These are phyloP conservation scores for Euclidia mi DNA, from an alignment of 2,888 invertebrate genomes.

Conservation along the genomic window DNA sequence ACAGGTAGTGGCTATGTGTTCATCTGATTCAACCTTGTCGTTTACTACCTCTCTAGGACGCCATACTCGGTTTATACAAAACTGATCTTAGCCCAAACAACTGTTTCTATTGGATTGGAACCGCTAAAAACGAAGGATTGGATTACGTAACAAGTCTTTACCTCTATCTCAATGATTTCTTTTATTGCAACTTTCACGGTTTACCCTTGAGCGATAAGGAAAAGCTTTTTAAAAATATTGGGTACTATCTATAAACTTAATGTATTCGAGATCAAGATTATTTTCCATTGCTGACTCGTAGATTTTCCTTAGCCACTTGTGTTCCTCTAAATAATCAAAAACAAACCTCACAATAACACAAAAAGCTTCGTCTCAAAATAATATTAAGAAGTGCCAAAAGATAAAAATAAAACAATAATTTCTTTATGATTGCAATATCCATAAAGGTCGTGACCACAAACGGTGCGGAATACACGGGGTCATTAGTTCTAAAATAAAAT, in stretches of 20 bases:
- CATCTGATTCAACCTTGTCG: not conserved
- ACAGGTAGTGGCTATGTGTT: not conserved
- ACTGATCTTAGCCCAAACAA: not conserved
- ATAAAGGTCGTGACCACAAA: not conserved
- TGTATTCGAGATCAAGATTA: too few species aligned
- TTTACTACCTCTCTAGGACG: not conserved
- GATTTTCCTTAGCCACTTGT: too few species aligned
- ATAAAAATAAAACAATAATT: not conserved
- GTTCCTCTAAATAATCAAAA: too few species aligned
- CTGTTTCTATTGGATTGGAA: not conserved
- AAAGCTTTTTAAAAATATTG: too few species aligned
- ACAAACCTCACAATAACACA: too few species aligned
- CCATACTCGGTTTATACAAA: not conserved
- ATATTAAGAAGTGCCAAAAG: not conserved
- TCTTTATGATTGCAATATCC: too few species aligned
- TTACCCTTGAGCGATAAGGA: too few species aligned
- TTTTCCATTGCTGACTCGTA: too few species aligned
- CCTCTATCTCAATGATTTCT: too few species aligned
- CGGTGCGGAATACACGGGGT: not conserved
- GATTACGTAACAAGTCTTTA: too few species aligned
- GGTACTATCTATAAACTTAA: too few species aligned
- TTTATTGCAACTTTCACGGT: not conserved
- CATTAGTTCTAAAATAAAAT: slow-evolving; percentile 22
- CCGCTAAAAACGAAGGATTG: not conserved
- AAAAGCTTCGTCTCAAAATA: too few species aligned